Percentiles rank a stretch among this genome's conserved stretches.
These are phyloP conservation scores for Enteromius mattozi DNA, from an alignment of 2,797 vertebrate species.

Conservation along the genomic window DNA sequence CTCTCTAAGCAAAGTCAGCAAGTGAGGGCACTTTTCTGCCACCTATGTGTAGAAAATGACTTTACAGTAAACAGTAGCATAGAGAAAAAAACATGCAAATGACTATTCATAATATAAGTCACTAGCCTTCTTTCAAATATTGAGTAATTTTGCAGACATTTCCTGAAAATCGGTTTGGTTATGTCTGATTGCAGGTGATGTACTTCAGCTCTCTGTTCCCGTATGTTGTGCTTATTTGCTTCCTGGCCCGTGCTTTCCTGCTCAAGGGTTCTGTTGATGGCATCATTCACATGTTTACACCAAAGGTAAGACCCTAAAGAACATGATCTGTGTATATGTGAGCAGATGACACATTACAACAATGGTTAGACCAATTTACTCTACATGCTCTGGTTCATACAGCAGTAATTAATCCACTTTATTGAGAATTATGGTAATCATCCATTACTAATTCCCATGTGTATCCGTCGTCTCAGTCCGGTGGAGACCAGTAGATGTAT, in stretches of 20 bases:
- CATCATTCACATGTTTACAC: slow-evolving; percentile 97
- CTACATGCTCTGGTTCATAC: slow-evolving; percentile 32
- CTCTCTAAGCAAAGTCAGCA: neutral
- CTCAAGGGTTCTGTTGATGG: slow-evolving; percentile 93
- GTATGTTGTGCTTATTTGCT: slow-evolving; percentile 93
- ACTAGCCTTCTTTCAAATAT: neutral
- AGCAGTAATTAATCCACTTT: slow-evolving; percentile 41
- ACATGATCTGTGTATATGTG: slow-evolving; percentile 8
- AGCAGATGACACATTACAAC: slow-evolving; percentile 2
- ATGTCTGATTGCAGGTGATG: slow-evolving; percentile 85
- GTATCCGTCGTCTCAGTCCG: slow-evolving; percentile 15
- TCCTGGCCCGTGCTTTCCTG: slow-evolving; percentile 90
- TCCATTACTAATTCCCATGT: slow-evolving; percentile 51
- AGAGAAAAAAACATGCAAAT: neutral
- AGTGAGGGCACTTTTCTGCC: neutral
- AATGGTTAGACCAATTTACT: slow-evolving; percentile 36
- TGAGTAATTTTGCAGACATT: neutral
- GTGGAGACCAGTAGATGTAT: slow-evolving; percentile 45
- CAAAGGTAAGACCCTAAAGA: slow-evolving; percentile 81
- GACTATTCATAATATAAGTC: neutral
- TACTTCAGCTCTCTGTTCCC: slow-evolving; percentile 99
- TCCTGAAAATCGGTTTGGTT: slow-evolving; percentile 1
- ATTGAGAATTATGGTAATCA: slow-evolving; percentile 44
- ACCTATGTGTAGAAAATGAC: neutral
- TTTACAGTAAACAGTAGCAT: neutral